Evolutionary conservation across 2,888 invertebrate species (phyloP), one percentile per base, ranked within the genome.

Genomic region (Apamea epomidion): DNA sequence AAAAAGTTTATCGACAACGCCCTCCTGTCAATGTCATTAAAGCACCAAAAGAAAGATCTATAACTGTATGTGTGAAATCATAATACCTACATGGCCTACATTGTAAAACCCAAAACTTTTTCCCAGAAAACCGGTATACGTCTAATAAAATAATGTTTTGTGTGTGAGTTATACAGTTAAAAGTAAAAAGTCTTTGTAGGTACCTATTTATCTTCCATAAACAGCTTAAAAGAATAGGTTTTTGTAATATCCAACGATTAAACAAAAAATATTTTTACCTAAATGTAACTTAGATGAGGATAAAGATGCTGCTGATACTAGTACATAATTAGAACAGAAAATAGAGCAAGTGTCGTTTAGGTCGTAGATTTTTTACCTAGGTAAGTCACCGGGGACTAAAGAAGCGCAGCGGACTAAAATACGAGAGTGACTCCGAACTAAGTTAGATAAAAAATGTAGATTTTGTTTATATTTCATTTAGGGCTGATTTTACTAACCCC

Each of bases 261-360:
- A 3, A 42, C 0, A 10, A 69, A 29, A 12, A 12, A 21, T 29
- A 29, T 48, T 45, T 29, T 12, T 42, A 42, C 42, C 42, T 21
- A 14, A 48, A 45, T 4, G 4, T 32, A 21, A 14, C 8, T 51
- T 21, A 48, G 8, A 32, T 51, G 25, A 32, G 16, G 16, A 54
- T 25, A 32, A 71, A 51, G 32, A 32, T 51, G 16, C 8, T 21
- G 8, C 25, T 51, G 29, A 21, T 14, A 70, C 48, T 48, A 16
- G 8, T 48, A 10, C 7, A 29, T 75, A 48, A 48, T 74, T 58
- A 75, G 25, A 14, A 48, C 32, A 37, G 10, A 25, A 75, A 74
- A 45, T 54, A 82, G 64, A 32, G 14, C 45, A 80, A 80, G 45
- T 48, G 25, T 18, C 45, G 18, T 3, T 12, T 3, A 62, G n/a